A percentile compares a stretch with the other conserved stretches of the same genome.
phyloP scores from a whole-genome alignment of 2,888 invertebrate species.

The Euzophera pinguis region DNA sequence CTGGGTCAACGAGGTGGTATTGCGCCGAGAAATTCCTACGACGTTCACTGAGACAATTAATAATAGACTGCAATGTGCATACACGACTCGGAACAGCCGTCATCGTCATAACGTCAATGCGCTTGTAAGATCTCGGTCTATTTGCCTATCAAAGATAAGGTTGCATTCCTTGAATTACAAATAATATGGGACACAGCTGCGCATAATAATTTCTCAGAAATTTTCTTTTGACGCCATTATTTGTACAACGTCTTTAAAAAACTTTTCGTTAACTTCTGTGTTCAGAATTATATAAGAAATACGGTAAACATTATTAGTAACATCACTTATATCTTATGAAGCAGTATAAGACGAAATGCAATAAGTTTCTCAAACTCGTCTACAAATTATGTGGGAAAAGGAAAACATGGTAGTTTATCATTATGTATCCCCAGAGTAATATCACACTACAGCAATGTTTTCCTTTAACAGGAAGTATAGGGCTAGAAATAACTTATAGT shows the following conservation, averaged over 20 bases:
- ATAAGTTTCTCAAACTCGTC: background rate
- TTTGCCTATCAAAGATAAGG: conserved; percentile 25
- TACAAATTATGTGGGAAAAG: background rate
- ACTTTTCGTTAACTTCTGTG: background rate
- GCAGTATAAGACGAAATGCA: background rate
- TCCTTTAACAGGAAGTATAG: background rate
- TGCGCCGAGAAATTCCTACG: conserved; percentile 34
- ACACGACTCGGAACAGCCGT: conserved; percentile 12
- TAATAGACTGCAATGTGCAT: conserved; percentile 27
- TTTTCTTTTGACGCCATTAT: background rate
- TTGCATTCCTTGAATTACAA: conserved; percentile 33
- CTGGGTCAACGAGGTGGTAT: conserved; percentile 52
- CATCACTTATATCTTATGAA: too few species aligned
- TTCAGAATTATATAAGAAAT: background rate
- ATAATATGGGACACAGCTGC: conserved; percentile 30
- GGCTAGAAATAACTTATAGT: conserved; percentile 38
- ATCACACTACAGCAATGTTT: background rate
- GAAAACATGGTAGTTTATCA: background rate
- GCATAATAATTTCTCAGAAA: conserved; percentile 8
- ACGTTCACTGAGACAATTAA: conserved; percentile 45
- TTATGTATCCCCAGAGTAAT: background rate
- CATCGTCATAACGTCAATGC: conserved; percentile 8
- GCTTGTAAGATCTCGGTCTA: conserved; percentile 14
- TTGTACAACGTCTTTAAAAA: background rate
- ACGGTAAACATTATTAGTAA: background rate